Conservation (phyloP, 1,140 invertebrate genomes). For the Atta cephalotes region DNA sequence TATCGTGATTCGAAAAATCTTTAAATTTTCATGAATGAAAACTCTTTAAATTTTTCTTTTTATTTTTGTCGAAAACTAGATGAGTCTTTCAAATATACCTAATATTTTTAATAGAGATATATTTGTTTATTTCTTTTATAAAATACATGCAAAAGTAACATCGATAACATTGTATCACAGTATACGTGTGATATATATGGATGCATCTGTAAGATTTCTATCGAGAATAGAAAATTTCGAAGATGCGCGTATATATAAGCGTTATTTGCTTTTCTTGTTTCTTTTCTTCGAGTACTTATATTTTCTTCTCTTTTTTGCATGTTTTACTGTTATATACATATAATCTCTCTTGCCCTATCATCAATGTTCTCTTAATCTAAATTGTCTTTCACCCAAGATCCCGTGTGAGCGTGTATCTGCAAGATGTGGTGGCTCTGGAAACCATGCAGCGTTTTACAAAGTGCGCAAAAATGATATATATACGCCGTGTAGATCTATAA, state of each 20-base stretch:
- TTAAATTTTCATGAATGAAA: background rate
- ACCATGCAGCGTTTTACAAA: constrained; percentile 43
- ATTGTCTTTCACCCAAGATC: constrained; percentile 52
- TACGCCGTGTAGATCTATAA: constrained; percentile 22
- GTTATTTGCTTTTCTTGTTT: constrained; percentile 26
- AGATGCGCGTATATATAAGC: constrained; percentile 19
- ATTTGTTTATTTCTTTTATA: constrained; percentile 35
- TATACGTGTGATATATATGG: constrained; percentile 41
- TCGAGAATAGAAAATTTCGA: constrained; percentile 46
- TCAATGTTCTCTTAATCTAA: constrained; percentile 59
- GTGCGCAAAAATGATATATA: constrained; percentile 56
- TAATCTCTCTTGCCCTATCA: constrained; percentile 53
- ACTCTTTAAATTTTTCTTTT: constrained; percentile 31
- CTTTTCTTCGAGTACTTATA: background rate
- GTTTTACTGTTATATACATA: constrained; percentile 13
- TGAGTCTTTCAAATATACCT: background rate
- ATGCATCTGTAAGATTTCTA: constrained; percentile 61
- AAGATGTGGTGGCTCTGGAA: constrained; percentile 57
- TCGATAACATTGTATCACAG: constrained; percentile 17
- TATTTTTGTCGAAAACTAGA: constrained; percentile 10
- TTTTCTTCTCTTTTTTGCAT: constrained; percentile 27
- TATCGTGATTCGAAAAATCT: constrained; percentile 13
- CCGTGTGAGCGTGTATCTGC: constrained; percentile 63
- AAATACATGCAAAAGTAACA: background rate
- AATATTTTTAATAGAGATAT: constrained; percentile 21